Evolutionary conservation across 2,113 vertebrate species (phyloP), one percentile per base, ranked within the genome.

Genomic region (Strix aluco): DNA sequence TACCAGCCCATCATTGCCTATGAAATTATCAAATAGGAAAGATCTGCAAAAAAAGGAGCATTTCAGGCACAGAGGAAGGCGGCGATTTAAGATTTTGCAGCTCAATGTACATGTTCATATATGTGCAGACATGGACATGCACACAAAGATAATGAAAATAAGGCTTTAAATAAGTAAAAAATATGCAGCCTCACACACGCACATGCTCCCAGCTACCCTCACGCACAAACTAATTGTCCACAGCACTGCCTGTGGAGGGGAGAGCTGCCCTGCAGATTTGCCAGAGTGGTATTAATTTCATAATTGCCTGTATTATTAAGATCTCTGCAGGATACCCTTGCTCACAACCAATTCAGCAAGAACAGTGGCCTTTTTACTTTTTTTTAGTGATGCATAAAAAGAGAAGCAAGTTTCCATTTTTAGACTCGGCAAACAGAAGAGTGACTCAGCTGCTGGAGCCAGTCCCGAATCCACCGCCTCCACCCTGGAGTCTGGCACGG

Each of bases 231-330:
- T 87, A 75, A 94, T 79, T 81, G 93, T 84, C 89, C 80, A 34
- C 82, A 74, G 80, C 55, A 11, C 1, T 36, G 96, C 80, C 88
- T 73, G 66, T 4, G 0, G 75, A 91, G 63, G 84, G 84, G 75
- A 95, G 83, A 94, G 83, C 11, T 5, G 88, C 77, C 88, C 94
- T 75, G 92, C 86, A 65, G 92, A 69, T 66, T 54, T 79, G 92
- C 89, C 88, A 47, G 94, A 87, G 70, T 79, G 71, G 73, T 80
- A 94, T 95, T 97, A 95, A 95, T 96, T 95, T 92, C 82, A 59
- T 95, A 90, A 97, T 84, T 94, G 86, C 90, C 83, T 92, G 44
- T 52, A 84, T 96, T 93, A 93, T 96, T 91, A 96, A 88, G 84
- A 82, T 91, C 89, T 80, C 95, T 59, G 94, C 81, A 96, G 96